Evolutionary conservation across 2,113 vertebrate species (phyloP), one percentile per base, ranked within the genome.

Genomic region (Phalacrocorax pelagicus): DNA sequence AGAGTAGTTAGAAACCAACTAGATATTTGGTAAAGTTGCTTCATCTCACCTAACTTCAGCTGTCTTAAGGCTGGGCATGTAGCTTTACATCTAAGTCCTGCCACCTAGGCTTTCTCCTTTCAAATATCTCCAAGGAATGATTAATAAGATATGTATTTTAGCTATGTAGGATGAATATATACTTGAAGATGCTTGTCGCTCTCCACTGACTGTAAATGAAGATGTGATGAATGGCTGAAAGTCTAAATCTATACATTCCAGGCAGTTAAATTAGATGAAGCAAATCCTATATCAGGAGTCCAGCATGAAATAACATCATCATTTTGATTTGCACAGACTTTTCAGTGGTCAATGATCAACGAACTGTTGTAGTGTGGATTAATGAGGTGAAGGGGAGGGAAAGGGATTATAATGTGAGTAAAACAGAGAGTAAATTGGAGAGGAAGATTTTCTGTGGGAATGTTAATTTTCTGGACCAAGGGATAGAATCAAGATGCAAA

Each of bases 281-380:
- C 32, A 73, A 86, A 74, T 62, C 57, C 38, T 62, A 46, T 55
- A 23, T 88, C 38, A 77, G 29, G 91, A 91, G 55, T 59, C 72
- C 80, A 81, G 24, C 27, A 54, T 84, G 51, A 90, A 90, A 90
- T 74, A 86, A 44, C n/a, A 77, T 65, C n/a, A 77, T 65, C 3
- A 81, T 86, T 93, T 96, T 88, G 51, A 91, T 86, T 91, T 78
- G 42, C 69, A 81, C n/a, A 74, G 67, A 74, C 46, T 91, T 86
- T 92, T 90, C 59, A 62, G 55, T 51, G 32, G 30, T 86, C 38
- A 94, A 59, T 78, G 67, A 96, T 94, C 81, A 95, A 96, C 95
- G 79, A 85, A 70, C 42, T 80, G 40, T 44, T 88, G 42, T 15
- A 70, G 71, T 51, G 75, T 73, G 46, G 63, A 84, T 81, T 92